A percentile compares a stretch with the other conserved stretches of the same genome.
phyloP scores from a whole-genome alignment of 92 coral and sea anemone species.

The Zoanthus sansibaricus region DNA sequence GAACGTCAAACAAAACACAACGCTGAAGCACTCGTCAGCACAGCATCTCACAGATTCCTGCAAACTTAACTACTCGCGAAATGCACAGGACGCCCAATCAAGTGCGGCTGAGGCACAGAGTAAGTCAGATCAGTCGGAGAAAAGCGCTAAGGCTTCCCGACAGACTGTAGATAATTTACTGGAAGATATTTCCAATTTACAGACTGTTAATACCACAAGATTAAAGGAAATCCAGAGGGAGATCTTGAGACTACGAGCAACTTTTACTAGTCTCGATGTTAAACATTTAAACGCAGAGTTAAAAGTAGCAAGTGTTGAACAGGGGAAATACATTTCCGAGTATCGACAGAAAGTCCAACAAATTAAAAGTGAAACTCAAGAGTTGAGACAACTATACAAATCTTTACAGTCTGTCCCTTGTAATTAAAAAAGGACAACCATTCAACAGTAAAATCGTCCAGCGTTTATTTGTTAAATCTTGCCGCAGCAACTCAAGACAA shows the following conservation, averaged over 20 bases:
- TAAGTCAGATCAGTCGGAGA: constrained; percentile 58
- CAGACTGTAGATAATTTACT: constrained; percentile 52
- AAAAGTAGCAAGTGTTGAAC: constrained; percentile 66
- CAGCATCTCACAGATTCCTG: constrained; percentile 61
- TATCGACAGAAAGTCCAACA: constrained; percentile 67
- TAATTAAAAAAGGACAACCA: constrained; percentile 19
- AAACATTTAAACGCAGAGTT: constrained; percentile 51
- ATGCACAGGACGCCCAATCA: constrained; percentile 55
- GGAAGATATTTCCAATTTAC: constrained; percentile 61
- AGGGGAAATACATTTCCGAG: constrained; percentile 62
- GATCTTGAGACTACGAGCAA: constrained; percentile 52
- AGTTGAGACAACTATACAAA: constrained; percentile 69
- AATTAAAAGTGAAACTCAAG: constrained; percentile 68
- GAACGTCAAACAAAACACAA: constrained; percentile 43
- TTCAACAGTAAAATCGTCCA: too few relatives aligned
- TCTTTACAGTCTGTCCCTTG: constrained; percentile 65
- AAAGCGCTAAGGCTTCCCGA: constrained; percentile 51
- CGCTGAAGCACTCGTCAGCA: constrained; percentile 35
- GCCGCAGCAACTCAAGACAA: too few relatives aligned
- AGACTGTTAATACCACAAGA: constrained; percentile 68
- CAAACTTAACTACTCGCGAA: constrained; percentile 65
- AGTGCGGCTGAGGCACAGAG: constrained; percentile 57
- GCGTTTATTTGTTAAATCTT: too few relatives aligned
- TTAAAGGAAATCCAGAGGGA: constrained; percentile 59
- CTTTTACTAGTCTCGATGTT: constrained; percentile 65